phyloP scores from a whole-genome alignment of 2,797 vertebrate species.

The Smutsia gigantea region DNA sequence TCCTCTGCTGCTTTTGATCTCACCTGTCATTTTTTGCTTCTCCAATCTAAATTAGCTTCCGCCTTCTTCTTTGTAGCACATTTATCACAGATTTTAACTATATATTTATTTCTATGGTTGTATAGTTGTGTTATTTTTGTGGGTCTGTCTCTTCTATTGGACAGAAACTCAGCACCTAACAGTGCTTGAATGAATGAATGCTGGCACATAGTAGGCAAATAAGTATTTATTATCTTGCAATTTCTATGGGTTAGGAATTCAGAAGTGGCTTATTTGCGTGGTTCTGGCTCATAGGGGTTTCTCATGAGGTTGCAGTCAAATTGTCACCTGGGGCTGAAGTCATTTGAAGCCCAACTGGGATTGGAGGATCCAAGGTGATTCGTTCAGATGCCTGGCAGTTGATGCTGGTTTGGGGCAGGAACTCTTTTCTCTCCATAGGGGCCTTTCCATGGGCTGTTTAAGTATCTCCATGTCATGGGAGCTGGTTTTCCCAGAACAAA shows the following conservation, averaged over 20 bases:
- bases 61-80: background rate
- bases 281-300: background rate
- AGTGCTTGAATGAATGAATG: background rate
- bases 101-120: background rate
- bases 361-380: background rate
- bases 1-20: background rate
- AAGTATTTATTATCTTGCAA: background rate
- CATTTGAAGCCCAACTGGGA: background rate
- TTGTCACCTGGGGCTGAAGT: background rate
- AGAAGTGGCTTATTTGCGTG: background rate
- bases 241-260: conserved; percentile 9
- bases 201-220: background rate
- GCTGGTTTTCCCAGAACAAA: background rate
- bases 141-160: background rate
- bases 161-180: background rate
- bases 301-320: background rate
- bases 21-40: background rate
- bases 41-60: background rate
- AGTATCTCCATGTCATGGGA: background rate
- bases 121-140: background rate
- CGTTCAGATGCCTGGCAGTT: background rate
- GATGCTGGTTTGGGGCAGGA: background rate
- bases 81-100: background rate
- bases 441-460: background rate
- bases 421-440: background rate